Percentiles rank a stretch among this genome's conserved stretches.
These are phyloP conservation scores for Lycaon pictus DNA, from an alignment of 2,113 vertebrate genomes.

Conservation along the genomic window DNA sequence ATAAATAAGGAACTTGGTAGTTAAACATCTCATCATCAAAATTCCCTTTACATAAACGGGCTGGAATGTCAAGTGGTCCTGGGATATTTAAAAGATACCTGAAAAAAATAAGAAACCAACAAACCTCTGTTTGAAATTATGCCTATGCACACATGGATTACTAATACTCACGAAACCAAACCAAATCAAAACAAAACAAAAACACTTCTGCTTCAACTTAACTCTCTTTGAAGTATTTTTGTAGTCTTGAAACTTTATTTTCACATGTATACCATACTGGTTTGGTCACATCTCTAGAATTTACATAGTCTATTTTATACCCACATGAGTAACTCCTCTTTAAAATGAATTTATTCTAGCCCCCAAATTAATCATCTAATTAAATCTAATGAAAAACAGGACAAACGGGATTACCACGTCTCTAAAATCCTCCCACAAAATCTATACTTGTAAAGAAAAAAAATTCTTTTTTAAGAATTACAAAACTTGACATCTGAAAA, in stretches of 20 bases:
- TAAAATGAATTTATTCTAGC: constrained; percentile 7
- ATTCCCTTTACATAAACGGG: constrained; percentile 88
- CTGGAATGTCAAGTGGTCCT: constrained; percentile 88
- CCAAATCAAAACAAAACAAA: background rate
- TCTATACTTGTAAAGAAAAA: background rate
- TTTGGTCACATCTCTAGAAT: constrained; percentile 16
- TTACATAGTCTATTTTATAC: constrained; percentile 13
- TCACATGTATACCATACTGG: background rate
- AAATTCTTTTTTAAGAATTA: background rate
- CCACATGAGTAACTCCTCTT: background rate
- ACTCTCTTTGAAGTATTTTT: constrained; percentile 44
- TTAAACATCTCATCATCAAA: constrained; percentile 89
- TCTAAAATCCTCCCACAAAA: constrained; percentile 44
- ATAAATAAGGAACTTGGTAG: constrained; percentile 93
- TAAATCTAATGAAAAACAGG: constrained; percentile 45
- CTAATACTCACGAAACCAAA: background rate
- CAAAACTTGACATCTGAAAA: constrained; percentile 8
- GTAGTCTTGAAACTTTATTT: constrained; percentile 14
- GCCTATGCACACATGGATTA: background rate
- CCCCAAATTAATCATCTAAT: constrained; percentile 39
- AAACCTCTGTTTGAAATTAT: constrained; percentile 63
- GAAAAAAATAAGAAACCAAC: constrained; percentile 47
- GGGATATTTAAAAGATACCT: constrained; percentile 94
- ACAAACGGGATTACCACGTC: constrained; percentile 40
- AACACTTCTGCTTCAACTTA: background rate